Percentiles rank a stretch among this genome's conserved stretches.
Evolutionary conservation across 2,113 vertebrate species (phyloP).

Genomic region (Takifugu bimaculatus): DNA sequence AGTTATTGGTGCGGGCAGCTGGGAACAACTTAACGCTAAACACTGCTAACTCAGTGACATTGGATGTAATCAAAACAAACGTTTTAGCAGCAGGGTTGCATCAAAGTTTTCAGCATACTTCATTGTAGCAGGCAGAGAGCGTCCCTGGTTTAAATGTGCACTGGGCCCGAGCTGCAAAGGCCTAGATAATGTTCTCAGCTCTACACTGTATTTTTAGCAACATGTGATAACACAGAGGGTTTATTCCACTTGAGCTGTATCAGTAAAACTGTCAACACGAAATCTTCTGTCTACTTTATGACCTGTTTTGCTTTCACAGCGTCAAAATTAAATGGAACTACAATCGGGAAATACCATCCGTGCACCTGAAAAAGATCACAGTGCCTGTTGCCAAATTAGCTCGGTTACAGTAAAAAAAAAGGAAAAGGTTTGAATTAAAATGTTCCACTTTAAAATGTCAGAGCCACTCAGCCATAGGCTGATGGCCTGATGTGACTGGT

Average conservation of each 20-base stretch:
- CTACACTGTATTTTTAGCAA: conserved; percentile 62
- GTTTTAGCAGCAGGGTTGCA: conserved; percentile 4
- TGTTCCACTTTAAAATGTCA: too few relatives aligned
- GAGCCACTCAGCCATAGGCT: background rate
- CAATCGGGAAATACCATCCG: too few relatives aligned
- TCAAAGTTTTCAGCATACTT: conserved; percentile 12
- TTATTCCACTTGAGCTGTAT: conserved; percentile 23
- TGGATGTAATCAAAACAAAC: conserved; percentile 18
- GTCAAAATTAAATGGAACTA: background rate
- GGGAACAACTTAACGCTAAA: background rate
- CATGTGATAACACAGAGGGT: conserved; percentile 40
- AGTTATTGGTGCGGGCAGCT: too few relatives aligned
- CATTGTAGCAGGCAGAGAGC: conserved; percentile 4
- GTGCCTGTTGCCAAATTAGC: too few relatives aligned
- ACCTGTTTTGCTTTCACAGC: background rate
- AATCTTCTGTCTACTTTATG: conserved; percentile 6
- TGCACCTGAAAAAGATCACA: too few relatives aligned
- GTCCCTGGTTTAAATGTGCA: conserved; percentile 26
- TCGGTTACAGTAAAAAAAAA: too few relatives aligned
- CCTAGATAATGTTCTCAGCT: conserved; percentile 42
- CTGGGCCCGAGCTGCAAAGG: conserved; percentile 27
- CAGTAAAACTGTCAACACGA: conserved; percentile 8
- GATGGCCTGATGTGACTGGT: conserved; percentile 8
- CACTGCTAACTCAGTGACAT: conserved; percentile 17
- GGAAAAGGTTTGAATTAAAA: too few relatives aligned